A percentile compares a stretch with the other conserved stretches of the same genome.
Evolutionary conservation across 2,113 vertebrate genomes (phyloP).

Genomic region (Trogon surrucura): DNA sequence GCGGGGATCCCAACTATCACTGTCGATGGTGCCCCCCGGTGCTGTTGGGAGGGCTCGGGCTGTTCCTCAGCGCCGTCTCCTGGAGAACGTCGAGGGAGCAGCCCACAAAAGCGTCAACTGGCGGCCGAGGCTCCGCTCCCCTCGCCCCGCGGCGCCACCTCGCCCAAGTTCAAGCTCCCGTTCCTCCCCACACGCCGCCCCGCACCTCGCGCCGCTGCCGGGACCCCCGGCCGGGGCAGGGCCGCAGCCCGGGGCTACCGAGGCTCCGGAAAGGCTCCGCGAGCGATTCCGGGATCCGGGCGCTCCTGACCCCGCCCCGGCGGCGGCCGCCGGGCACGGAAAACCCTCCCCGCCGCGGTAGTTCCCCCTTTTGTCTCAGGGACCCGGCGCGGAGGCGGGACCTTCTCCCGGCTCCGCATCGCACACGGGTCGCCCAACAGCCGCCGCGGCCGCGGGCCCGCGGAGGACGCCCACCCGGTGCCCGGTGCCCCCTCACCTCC

Average conservation of each 20-base stretch:
- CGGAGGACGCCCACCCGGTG: neutral
- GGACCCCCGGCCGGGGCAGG: too few species aligned
- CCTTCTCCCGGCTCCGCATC: neutral
- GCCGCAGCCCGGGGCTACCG: neutral
- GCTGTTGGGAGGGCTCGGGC: constrained; percentile 95
- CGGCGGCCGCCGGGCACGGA: neutral
- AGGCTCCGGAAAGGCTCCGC: accelerated
- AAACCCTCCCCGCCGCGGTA: neutral
- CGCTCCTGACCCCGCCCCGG: neutral
- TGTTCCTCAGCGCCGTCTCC: constrained; percentile 88
- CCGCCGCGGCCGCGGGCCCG: neutral
- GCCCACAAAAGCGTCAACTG: neutral
- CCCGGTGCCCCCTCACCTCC: constrained; percentile 79
- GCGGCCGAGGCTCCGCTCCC: accelerated
- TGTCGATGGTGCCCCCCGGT: constrained; percentile 94
- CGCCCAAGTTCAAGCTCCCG: accelerated
- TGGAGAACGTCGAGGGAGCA: neutral
- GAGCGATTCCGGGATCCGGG: too few species aligned
- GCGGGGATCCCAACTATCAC: constrained; percentile 89
- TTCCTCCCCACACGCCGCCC: neutral
- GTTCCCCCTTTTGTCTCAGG: neutral
- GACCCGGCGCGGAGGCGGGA: neutral
- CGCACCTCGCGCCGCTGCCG: neutral
- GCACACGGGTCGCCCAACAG: too few species aligned
- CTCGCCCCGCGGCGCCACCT: accelerated